These are phyloP conservation scores for Ormyrus pomaceus DNA, from an alignment of 2,888 invertebrate species.

Conservation along the genomic window DNA sequence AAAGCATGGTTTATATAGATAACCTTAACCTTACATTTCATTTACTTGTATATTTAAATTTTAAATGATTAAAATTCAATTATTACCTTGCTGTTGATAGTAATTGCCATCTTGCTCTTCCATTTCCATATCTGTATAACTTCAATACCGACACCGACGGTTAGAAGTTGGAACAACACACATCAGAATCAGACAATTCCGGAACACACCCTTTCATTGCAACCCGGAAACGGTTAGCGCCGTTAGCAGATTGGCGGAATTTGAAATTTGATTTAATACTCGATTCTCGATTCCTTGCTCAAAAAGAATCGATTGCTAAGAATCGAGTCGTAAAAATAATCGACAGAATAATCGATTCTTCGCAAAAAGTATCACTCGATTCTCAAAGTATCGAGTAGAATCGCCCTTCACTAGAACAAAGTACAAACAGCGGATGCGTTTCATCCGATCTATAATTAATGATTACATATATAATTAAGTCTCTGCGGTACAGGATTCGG, in stretches of 20 bases:
- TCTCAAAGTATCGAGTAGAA: not conserved
- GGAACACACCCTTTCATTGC: no score
- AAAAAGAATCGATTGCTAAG: not conserved
- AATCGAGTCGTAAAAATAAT: not conserved
- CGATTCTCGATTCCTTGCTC: not conserved
- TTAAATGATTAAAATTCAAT: no score
- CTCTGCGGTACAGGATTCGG: not conserved
- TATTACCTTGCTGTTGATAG: no score
- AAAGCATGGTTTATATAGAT: no score
- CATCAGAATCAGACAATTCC: no score
- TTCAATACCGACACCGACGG: no score
- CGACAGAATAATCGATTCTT: not conserved
- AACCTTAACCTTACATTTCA: no score
- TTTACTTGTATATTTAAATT: no score
- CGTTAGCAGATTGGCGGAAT: not conserved
- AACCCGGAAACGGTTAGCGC: no score
- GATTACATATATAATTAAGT: constrained; percentile 35
- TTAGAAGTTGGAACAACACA: no score
- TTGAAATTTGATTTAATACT: not conserved
- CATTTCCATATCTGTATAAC: no score
- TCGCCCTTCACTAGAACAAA: not conserved
- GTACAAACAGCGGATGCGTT: not conserved
- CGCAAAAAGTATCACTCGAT: not conserved
- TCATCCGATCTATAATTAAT: constrained; percentile 26
- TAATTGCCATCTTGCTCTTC: no score